These are phyloP conservation scores for Forbesichthys papilliferus DNA, from an alignment of 2,113 vertebrate species.

Conservation along the genomic window DNA sequence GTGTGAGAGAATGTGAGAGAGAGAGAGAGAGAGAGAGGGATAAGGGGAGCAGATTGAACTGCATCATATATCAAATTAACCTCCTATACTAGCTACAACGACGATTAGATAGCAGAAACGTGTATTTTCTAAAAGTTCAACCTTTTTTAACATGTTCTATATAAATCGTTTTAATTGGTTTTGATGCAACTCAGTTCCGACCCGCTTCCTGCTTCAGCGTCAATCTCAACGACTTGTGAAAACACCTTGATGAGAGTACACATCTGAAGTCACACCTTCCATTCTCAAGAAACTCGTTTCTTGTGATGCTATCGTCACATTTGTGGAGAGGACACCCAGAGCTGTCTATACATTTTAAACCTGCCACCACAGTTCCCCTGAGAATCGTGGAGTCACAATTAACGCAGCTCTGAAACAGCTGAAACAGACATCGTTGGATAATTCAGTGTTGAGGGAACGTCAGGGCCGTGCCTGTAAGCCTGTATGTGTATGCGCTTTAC, in stretches of 20 bases:
- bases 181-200: conserved; percentile 14
- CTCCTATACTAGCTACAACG: conserved; percentile 9
- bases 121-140: conserved; percentile 1
- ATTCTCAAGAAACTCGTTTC: not conserved
- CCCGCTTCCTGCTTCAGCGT: not conserved
- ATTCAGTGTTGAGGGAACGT: not conserved
- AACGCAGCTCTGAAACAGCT: conserved; percentile 26
- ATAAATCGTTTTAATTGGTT: conserved; percentile 49
- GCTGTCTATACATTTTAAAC: conserved; percentile 34
- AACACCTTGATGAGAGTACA: conserved; percentile 26
- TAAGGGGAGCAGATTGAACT: conserved; percentile 29
- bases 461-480: not conserved
- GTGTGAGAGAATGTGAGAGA: conserved; percentile 31
- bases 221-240: conserved; percentile 18
- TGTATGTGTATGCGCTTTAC: conserved; percentile 64
- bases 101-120: conserved; percentile 15
- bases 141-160: not conserved
- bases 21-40: conserved; percentile 20
- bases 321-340: not conserved
- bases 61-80: conserved; percentile 39
- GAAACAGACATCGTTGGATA: conserved; percentile 41
- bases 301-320: conserved; percentile 6
- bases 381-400: conserved; percentile 43
- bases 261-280: conserved; percentile 6
- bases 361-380: conserved; percentile 35